These are phyloP conservation scores for Gnathonemus longibarbis DNA, from an alignment of 2,113 vertebrate species.

Conservation along the genomic window DNA sequence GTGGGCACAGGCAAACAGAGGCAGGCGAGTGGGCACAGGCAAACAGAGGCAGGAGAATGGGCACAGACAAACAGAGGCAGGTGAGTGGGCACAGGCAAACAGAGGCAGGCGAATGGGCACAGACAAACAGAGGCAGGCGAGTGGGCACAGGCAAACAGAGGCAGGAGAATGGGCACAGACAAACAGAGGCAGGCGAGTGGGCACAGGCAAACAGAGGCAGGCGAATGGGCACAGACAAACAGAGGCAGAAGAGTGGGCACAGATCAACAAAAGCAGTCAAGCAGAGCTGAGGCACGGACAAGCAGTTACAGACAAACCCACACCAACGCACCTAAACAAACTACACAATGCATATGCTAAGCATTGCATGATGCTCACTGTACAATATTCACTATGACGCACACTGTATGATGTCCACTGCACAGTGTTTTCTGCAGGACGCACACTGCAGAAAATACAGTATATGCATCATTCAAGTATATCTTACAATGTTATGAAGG, in stretches of 20 bases:
- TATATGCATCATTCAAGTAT: neutral
- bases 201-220: conserved; percentile 26
- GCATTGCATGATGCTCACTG: neutral
- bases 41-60: neutral
- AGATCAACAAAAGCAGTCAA: neutral
- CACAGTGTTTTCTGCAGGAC: neutral
- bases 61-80: neutral
- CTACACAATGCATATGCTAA: neutral
- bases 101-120: neutral
- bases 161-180: neutral
- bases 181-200: neutral
- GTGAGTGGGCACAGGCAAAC: conserved; percentile 23
- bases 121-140: neutral
- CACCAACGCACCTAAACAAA: neutral
- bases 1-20: neutral
- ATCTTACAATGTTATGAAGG: neutral
- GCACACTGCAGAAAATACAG: neutral
- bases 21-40: neutral
- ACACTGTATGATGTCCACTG: neutral
- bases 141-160: neutral
- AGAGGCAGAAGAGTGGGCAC: neutral
- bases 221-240: neutral
- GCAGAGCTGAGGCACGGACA: conserved; percentile 27
- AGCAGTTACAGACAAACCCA: conserved; percentile 15
- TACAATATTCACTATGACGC: neutral